Evolutionary conservation across 1,140 invertebrate species (phyloP).

Genomic region (Monochamus saltuarius): DNA sequence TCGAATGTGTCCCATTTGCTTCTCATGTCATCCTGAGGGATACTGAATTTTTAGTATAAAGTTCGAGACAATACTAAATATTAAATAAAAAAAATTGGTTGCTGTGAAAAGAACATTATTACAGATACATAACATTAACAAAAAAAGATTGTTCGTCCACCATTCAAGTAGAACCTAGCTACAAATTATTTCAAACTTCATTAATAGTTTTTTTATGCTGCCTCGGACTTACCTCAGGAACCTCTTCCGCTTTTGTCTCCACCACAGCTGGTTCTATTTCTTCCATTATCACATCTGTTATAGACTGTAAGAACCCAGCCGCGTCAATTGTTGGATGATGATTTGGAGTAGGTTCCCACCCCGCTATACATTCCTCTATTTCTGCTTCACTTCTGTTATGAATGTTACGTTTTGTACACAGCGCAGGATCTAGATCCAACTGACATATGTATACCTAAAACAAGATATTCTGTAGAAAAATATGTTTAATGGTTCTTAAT

Average conservation of each 20-base stretch:
- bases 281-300: slow-evolving; percentile 64
- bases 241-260: slow-evolving; percentile 52
- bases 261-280: slow-evolving; percentile 54
- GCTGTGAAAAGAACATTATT: slow-evolving; percentile 29
- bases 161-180: no score
- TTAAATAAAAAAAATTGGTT: slow-evolving; percentile 6
- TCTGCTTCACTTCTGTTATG: slow-evolving; percentile 79
- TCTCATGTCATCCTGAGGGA: slow-evolving; percentile 50
- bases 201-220: no score
- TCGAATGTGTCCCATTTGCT: slow-evolving; percentile 70
- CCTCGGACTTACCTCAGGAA: no score
- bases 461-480: slow-evolving; percentile 1
- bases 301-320: slow-evolving; percentile 77
- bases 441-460: slow-evolving; percentile 83
- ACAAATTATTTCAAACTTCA: no score
- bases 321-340: slow-evolving; percentile 73
- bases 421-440: slow-evolving; percentile 76
- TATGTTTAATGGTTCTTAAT: not conserved
- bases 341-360: slow-evolving; percentile 77
- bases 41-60: slow-evolving; percentile 38
- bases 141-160: no score
- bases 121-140: not conserved
- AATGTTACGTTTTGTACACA: slow-evolving; percentile 80
- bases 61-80: slow-evolving; percentile 19
- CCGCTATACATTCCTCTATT: slow-evolving; percentile 72